Evolutionary conservation across 2,113 vertebrate species (phyloP), one percentile per base, ranked within the genome.

Genomic region (Machaerirhynchus nigripectus): DNA sequence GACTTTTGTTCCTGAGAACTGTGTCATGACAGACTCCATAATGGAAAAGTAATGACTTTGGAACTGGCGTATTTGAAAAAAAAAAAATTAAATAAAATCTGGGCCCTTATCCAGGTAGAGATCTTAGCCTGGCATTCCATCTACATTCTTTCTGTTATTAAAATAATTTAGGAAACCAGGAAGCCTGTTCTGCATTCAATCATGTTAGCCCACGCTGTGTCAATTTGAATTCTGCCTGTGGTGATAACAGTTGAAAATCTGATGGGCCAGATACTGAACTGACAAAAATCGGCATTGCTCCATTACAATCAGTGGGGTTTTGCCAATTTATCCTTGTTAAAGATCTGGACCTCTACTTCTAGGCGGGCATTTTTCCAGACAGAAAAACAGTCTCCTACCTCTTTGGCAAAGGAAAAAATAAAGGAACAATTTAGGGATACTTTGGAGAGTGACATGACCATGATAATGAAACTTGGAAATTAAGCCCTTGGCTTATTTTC

Each of bases 111-210:
- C 97, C 98, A 97, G 97, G 96, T 97, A 83, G 88, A 96, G 93
- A 97, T 96, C 96, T 97, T 97, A 95, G 97, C 87, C 95, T 97
- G 95, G 97, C 97, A 98, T 98, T 97, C 96, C 92, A 65, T 93
- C 87, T 93, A 92, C 96, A 97, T 98, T 98, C 96, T 98, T 98
- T 97, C 96, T 97, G 95, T 97, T 97, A 97, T 98, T 97, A 97
- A 97, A 98, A 97, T 97, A 97, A 97, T 97, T 97, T 95, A 97
- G 95, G 96, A 95, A 96, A 92, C 78, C 55, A 76, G 95, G 92
- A 73, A 95, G 95, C 96, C 96, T 96, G 83, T 82, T 97, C 97
- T 88, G 63, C 50, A 65, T 93, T 97, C 78, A 96, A 93, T 97
- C 97, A 95, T 70, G 94, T 94, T 96, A 96, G 93, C 96, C 95